Evolutionary conservation across 2,888 invertebrate genomes (phyloP).

Genomic region (Synanthedon formicaeformis): DNA sequence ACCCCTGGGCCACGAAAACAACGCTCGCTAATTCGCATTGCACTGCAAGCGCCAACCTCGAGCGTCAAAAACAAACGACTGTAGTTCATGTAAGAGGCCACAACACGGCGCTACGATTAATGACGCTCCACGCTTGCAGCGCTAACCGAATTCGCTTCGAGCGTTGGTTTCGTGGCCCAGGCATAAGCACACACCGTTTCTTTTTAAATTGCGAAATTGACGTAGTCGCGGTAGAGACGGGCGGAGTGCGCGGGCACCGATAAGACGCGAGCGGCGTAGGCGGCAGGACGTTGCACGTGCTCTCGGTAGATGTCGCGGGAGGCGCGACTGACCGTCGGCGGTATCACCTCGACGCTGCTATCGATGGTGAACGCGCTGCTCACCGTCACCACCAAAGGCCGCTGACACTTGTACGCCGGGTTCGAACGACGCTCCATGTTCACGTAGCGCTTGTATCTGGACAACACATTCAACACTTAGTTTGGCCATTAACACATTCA

Average conservation of each 20-base stretch:
- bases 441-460: constrained; percentile 72
- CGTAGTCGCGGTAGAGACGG: constrained; percentile 42
- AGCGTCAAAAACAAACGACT: too few species aligned
- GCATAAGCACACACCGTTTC: constrained; percentile 9
- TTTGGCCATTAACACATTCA: too few species aligned
- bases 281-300: constrained; percentile 72
- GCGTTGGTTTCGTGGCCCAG: too few species aligned
- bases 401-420: constrained; percentile 53
- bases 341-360: constrained; percentile 72
- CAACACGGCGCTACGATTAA: too few species aligned
- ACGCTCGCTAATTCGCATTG: too few species aligned
- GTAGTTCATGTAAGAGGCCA: too few species aligned
- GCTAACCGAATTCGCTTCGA: too few species aligned
- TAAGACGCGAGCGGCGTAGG: constrained; percentile 28
- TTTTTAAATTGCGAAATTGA: constrained; percentile 16
- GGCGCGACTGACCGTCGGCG: constrained; percentile 73
- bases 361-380: constrained; percentile 75
- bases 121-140: too few species aligned
- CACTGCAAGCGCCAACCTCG: too few species aligned
- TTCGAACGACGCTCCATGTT: constrained; percentile 75
- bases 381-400: constrained; percentile 70
- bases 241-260: constrained; percentile 35
- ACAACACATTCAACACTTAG: too few species aligned
- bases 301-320: constrained; percentile 77
- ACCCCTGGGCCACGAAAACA: too few species aligned